Conservation (phyloP, 1,140 invertebrate species). For the Amyelois transitella region DNA sequence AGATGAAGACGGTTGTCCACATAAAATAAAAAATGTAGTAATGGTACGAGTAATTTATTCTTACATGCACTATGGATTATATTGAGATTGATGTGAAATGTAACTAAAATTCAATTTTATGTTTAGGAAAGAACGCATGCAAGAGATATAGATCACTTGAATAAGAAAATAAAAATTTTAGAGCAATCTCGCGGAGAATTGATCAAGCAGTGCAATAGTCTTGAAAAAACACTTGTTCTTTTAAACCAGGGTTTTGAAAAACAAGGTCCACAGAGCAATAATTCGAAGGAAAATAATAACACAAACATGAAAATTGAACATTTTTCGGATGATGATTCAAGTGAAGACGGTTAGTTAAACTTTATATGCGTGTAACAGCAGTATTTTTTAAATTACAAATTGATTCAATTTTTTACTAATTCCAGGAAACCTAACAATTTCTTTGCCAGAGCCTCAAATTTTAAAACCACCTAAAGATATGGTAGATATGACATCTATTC, state of each 20-base stretch:
- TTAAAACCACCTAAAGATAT: slow-evolving; percentile 15
- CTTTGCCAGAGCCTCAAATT: slow-evolving; percentile 35
- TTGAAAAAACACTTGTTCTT: slow-evolving; percentile 48
- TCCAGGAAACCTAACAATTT: slow-evolving; percentile 47
- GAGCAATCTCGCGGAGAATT: slow-evolving; percentile 37
- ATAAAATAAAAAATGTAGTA: slow-evolving; percentile 51
- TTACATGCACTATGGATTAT: neutral
- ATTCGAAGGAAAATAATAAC: neutral
- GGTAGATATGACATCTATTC: neutral
- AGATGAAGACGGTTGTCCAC: slow-evolving; percentile 41
- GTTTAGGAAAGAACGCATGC: slow-evolving; percentile 42
- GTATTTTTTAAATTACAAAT: neutral
- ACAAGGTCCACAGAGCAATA: slow-evolving; percentile 3
- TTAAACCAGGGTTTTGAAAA: slow-evolving; percentile 47
- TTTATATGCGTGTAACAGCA: neutral
- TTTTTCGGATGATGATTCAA: slow-evolving; percentile 42
- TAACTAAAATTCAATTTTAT: slow-evolving; percentile 3
- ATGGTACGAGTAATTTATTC: slow-evolving; percentile 26
- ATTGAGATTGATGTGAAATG: neutral
- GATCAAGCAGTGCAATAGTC: slow-evolving; percentile 38
- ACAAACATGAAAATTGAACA: slow-evolving; percentile 30
- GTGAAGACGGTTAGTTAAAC: slow-evolving; percentile 29
- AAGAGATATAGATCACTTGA: slow-evolving; percentile 42
- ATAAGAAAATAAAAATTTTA: slow-evolving; percentile 41
- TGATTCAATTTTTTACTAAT: slow-evolving; percentile 12